These are phyloP conservation scores for Schizotus pectinicornis DNA, from an alignment of 2,888 invertebrate species.

Conservation along the genomic window DNA sequence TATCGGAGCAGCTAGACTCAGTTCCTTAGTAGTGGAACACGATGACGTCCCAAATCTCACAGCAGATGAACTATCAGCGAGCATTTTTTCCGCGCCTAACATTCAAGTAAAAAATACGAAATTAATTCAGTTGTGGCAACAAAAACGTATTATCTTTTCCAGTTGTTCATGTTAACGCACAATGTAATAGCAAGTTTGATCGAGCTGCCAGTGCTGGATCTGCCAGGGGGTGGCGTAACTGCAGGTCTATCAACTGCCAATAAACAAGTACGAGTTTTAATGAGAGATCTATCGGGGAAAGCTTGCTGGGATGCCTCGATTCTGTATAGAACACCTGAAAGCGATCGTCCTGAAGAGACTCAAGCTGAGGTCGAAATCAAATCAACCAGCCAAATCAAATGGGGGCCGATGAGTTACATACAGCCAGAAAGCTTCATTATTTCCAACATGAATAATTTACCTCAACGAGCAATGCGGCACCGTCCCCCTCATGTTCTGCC, in stretches of 20 bases:
- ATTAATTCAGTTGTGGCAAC: constrained; percentile 6
- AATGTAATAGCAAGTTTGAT: constrained; percentile 86
- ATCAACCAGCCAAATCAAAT: constrained; percentile 27
- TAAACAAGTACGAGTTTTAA: constrained; percentile 78
- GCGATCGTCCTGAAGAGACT: constrained; percentile 6
- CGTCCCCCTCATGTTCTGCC: constrained; percentile 80
- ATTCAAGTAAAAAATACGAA: constrained; percentile 62
- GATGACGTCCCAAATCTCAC: constrained; percentile 82
- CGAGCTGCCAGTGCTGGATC: constrained; percentile 84
- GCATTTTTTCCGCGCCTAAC: constrained; percentile 84
- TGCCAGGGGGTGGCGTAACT: constrained; percentile 79
- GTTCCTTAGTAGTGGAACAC: constrained; percentile 89
- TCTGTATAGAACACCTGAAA: constrained; percentile 78
- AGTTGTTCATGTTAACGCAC: constrained; percentile 85
- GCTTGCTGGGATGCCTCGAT: constrained; percentile 96
- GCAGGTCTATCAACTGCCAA: constrained; percentile 80
- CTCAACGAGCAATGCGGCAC: constrained; percentile 73
- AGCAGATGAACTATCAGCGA: constrained; percentile 77
- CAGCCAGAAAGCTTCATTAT: constrained; percentile 54
- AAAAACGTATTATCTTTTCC: constrained; percentile 52
- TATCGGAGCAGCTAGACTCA: constrained; percentile 84
- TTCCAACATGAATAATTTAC: constrained; percentile 51
- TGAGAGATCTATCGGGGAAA: constrained; percentile 92
- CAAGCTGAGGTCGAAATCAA: constrained; percentile 17
- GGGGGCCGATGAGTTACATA: constrained; percentile 41